Evolutionary conservation across 2,888 invertebrate genomes (phyloP).

Genomic region (Drosophila nr. medialis): DNA sequence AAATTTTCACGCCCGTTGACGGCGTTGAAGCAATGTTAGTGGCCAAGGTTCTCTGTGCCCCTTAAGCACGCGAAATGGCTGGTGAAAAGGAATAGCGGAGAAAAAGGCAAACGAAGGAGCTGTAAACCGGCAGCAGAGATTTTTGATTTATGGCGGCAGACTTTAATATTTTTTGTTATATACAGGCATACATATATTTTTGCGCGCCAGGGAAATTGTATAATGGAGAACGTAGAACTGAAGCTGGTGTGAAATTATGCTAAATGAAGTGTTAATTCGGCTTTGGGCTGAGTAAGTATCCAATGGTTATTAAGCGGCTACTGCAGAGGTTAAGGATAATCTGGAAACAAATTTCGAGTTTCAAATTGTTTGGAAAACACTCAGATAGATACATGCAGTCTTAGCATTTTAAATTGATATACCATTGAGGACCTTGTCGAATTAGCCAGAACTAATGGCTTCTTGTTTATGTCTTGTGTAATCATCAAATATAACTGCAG

Average conservation of each 20-base stretch:
- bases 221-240: slow-evolving; percentile 24
- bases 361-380: background rate
- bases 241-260: slow-evolving; percentile 59
- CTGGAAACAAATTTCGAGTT: background rate
- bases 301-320: slow-evolving; percentile 10
- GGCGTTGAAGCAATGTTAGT: slow-evolving; percentile 11
- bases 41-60: slow-evolving; percentile 56
- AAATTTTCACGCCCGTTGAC: slow-evolving; percentile 73
- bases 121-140: slow-evolving; percentile 56
- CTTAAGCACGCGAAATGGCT: slow-evolving; percentile 70
- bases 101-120: slow-evolving; percentile 39
- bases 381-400: background rate
- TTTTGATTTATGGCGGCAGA: slow-evolving; percentile 73
- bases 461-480: slow-evolving; percentile 47
- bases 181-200: slow-evolving; percentile 1
- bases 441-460: slow-evolving; percentile 31
- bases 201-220: slow-evolving; percentile 21
- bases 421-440: slow-evolving; percentile 34
- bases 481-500: slow-evolving; percentile 32
- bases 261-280: slow-evolving; percentile 77
- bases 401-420: background rate
- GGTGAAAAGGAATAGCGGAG: slow-evolving; percentile 10
- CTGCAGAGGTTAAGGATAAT: background rate
- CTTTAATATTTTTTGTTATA: slow-evolving; percentile 19
- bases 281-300: slow-evolving; percentile 23